A percentile compares a stretch with the other conserved stretches of the same genome.
phyloP scores from a whole-genome alignment of 35 echinoderm and acorn worm species.

The Apostichopus japonicus region DNA sequence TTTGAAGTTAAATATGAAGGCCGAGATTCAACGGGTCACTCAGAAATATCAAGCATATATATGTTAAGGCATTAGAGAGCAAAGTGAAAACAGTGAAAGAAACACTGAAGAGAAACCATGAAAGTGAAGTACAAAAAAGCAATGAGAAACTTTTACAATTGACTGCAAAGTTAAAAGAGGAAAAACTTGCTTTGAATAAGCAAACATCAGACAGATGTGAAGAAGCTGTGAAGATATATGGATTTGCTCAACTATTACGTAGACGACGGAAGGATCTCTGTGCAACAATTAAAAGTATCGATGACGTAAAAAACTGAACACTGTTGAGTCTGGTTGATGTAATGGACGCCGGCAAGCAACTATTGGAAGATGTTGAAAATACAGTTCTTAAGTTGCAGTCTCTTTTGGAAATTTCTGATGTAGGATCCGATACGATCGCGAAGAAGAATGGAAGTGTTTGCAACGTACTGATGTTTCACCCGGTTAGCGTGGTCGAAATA shows the following conservation, averaged over 20 bases:
- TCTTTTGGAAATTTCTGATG: background rate
- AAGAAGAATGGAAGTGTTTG: background rate
- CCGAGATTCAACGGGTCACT: no score
- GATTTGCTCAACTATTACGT: background rate
- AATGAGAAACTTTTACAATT: background rate
- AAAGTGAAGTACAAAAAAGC: background rate
- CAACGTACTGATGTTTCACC: no score
- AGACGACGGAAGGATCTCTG: background rate
- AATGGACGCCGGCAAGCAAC: background rate
- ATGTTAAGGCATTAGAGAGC: background rate
- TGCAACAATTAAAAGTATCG: background rate
- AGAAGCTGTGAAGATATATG: background rate
- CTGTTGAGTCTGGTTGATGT: background rate
- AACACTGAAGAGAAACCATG: background rate
- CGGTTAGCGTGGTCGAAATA: background rate
- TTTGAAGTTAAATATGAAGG: background rate
- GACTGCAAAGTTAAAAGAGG: background rate
- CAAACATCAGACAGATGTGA: background rate
- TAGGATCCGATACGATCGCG: background rate
- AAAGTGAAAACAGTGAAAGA: background rate
- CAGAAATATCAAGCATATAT: background rate
- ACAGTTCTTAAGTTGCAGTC: background rate
- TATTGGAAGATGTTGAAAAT: background rate
- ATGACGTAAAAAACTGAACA: slow-evolving; percentile 11
- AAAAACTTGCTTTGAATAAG: background rate